Evolutionary conservation across 2,888 invertebrate genomes (phyloP).

Genomic region (Punctoribates punctum): DNA sequence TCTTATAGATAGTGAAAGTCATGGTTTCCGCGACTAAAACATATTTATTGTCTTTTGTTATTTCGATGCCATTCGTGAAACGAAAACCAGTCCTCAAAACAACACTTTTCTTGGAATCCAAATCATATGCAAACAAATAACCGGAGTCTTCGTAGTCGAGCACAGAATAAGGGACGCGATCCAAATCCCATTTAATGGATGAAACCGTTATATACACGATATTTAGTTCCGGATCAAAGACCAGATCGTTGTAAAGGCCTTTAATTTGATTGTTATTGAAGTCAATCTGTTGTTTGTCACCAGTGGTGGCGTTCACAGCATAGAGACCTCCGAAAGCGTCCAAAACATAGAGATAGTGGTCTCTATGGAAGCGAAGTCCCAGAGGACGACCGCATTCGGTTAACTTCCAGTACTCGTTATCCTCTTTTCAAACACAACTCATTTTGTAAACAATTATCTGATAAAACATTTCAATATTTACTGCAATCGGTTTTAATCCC

Average conservation of each 20-base stretch:
- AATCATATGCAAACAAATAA: constrained; percentile 69
- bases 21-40: constrained; percentile 72
- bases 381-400: constrained; percentile 47
- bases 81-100: constrained; percentile 60
- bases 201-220: constrained; percentile 81
- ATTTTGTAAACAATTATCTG: no score
- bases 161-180: constrained; percentile 65
- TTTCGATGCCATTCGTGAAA: constrained; percentile 81
- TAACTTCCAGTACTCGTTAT: constrained; percentile 40
- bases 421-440: neutral
- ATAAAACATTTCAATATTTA: constrained; percentile 20
- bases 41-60: constrained; percentile 76
- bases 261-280: neutral
- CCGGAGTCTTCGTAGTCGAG: constrained; percentile 61
- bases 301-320: constrained; percentile 45
- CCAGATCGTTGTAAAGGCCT: constrained; percentile 44
- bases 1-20: constrained; percentile 35
- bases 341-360: constrained; percentile 46
- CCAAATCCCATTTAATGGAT: constrained; percentile 66
- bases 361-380: constrained; percentile 46
- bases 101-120: constrained; percentile 65
- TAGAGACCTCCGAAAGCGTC: constrained; percentile 48
- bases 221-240: constrained; percentile 45
- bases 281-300: constrained; percentile 39
- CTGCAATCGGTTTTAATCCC: constrained; percentile 16